Percentiles rank a stretch among this genome's conserved stretches.
Conservation (phyloP, 2,113 vertebrate species). For the Cochlearius cochlearius region DNA sequence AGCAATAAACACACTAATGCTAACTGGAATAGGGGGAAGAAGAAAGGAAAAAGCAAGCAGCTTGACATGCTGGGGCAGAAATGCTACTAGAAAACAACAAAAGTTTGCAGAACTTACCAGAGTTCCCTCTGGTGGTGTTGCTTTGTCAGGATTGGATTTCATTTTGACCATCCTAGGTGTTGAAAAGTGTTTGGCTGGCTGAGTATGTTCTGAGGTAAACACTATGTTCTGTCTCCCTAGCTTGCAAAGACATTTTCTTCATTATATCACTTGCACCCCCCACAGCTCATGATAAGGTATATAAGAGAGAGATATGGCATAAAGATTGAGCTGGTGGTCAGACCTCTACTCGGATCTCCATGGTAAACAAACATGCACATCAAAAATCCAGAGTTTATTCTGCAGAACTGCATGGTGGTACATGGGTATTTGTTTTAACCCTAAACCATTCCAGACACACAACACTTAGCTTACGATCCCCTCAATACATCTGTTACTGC, state of each 20-base stretch:
- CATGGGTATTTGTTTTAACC: background rate
- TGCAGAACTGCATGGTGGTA: background rate
- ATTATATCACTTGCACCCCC: background rate
- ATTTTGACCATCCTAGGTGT: background rate
- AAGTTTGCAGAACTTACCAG: background rate
- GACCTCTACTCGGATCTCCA: background rate
- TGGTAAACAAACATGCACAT: fast-evolving
- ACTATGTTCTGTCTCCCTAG: background rate
- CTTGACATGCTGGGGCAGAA: background rate
- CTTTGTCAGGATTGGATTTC: background rate
- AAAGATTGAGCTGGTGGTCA: background rate
- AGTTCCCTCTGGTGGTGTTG: background rate
- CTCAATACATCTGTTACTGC: background rate
- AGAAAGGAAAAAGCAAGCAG: background rate
- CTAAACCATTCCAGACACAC: background rate
- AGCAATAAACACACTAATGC: background rate
- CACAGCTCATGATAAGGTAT: background rate
- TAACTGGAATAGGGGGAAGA: background rate
- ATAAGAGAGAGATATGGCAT: background rate
- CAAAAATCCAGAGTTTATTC: background rate
- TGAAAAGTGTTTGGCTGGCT: background rate
- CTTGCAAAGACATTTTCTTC: background rate
- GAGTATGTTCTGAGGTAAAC: background rate
- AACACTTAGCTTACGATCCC: background rate
- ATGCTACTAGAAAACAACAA: background rate